Evolutionary conservation across 2,797 vertebrate species (phyloP), one percentile per base, ranked within the genome.

Genomic region (Myripristis murdjan): DNA sequence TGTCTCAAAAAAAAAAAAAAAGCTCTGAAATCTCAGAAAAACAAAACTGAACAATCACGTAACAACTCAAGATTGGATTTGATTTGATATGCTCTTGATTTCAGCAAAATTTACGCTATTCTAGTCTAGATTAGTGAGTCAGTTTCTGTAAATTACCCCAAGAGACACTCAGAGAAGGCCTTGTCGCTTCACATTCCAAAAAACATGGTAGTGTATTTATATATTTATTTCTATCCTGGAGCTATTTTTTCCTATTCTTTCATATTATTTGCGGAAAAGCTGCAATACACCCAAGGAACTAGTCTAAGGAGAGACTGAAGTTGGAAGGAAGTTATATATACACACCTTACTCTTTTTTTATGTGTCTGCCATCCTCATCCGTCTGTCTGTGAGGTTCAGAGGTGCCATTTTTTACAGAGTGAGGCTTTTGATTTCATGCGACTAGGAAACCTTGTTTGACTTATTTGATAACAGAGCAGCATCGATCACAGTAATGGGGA

Each of bases 401-500:
- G 20, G 18, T 59, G 24, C 58, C 6, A 46, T 63, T 43, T 10
- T n/a, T n/a, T n/a, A n/a, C 26, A 22, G 59, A 31, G 16, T 31
- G 5, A 33, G 7, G 6, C 39, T 39, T 47, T 57, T 68, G n/a
- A 23, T 70, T 47, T 44, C 1, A 53, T 37, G 14, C 37, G 16
- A 58, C 6, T 5, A 3, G 4, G 11, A 9, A 60, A 11, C 55
- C 8, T 4, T 18, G 46, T 75, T 53, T 23, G 62, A 44, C 56
- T 53, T 35, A 47, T 74, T 69, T 77, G 33, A 69, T 71, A 73
- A 85, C 64, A 70, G 39, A 12, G 11, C 70, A 33, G 9, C 39
- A 87, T 87, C 71, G 83, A 87, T 85, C 53, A 11, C 1, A 24
- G 52, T 35, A 1, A 6, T 24, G 64, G 70, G 37, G 73, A 64